Evolutionary conservation across 2,888 invertebrate genomes (phyloP).

Genomic region (Horisme vitalbata): DNA sequence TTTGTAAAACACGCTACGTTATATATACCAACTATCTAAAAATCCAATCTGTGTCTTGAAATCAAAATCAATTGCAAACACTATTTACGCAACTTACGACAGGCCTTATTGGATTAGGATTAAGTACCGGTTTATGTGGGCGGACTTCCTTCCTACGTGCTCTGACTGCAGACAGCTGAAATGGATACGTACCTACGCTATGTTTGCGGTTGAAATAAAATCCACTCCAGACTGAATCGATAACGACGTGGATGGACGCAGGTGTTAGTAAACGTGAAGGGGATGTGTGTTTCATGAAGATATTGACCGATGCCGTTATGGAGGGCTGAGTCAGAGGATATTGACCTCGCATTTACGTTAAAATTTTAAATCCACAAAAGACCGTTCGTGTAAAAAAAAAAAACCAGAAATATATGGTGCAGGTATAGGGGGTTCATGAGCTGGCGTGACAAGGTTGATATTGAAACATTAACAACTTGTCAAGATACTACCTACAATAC

Average conservation of each 20-base stretch:
- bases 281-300: neutral
- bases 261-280: slow-evolving; percentile 15
- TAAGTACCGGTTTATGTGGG: slow-evolving; percentile 25
- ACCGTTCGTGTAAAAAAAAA: too few relatives aligned
- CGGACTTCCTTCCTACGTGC: slow-evolving; percentile 32
- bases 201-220: slow-evolving; percentile 15
- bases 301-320: neutral
- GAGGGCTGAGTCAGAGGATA: neutral
- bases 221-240: slow-evolving; percentile 7
- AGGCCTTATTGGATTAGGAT: slow-evolving; percentile 21
- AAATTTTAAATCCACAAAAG: too few relatives aligned
- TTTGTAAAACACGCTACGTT: too few relatives aligned
- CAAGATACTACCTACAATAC: too few relatives aligned
- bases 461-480: too few relatives aligned
- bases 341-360: too few relatives aligned
- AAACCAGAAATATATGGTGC: too few relatives aligned
- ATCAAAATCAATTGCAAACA: slow-evolving; percentile 18
- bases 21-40: too few relatives aligned
- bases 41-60: too few relatives aligned
- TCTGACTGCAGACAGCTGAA: slow-evolving; percentile 12
- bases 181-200: slow-evolving; percentile 1
- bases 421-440: too few relatives aligned
- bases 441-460: too few relatives aligned
- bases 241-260: slow-evolving; percentile 7
- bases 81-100: slow-evolving; percentile 18